Base-by-base conservation (phyloP, 2,797 vertebrate species). In the Denticeps clupeoides region DNA sequence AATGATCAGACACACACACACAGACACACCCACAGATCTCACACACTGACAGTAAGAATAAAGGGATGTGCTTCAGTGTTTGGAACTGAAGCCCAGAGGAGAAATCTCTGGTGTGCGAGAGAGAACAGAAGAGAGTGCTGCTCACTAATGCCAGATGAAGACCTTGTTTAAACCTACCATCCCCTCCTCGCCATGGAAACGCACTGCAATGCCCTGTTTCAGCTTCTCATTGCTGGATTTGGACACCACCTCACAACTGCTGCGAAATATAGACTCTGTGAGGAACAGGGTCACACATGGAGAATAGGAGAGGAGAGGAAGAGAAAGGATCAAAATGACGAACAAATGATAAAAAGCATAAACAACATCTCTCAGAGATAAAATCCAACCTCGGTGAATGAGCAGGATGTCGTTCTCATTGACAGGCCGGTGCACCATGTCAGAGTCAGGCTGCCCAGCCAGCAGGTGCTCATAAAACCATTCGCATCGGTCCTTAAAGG, bases 391-490 rank as follows among this genome's bases (percentile, higher is more conserved):
- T 97, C 95, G 86, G 67, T 96, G 90, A 72, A 99, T 88, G 57
- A 97, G 75, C 26, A 99, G 85, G 56, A 99, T 96, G 73, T 99
- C 93, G 13, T 84, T 96, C 74, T 99, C 94, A 62, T 81, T 95
- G 72, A 99, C 90, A 7, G 95, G 94, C 11, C 94, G 87, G 64
- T 99, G 95, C 33, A 99, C 93, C 94, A 98, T 97, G 70, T 96
- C 94, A 0, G 91, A 92, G 72, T 96, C 92, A 1, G 87, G 89
- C 62, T 92, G 91, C 53, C 89, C 87, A 0, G 87, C 85, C 55
- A 90, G 83, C 61, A 99, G 81, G 65, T 99, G 91, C 68, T 99
- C 93, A 50, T 99, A 99, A 79, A 98, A 99, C 95, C 95, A 99
- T 65, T 99, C 92, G 47, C 90, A 97, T 31, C 94, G 86, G 70